Evolutionary conservation across 2,797 vertebrate species (phyloP).

Genomic region (Enoplosus armatus): DNA sequence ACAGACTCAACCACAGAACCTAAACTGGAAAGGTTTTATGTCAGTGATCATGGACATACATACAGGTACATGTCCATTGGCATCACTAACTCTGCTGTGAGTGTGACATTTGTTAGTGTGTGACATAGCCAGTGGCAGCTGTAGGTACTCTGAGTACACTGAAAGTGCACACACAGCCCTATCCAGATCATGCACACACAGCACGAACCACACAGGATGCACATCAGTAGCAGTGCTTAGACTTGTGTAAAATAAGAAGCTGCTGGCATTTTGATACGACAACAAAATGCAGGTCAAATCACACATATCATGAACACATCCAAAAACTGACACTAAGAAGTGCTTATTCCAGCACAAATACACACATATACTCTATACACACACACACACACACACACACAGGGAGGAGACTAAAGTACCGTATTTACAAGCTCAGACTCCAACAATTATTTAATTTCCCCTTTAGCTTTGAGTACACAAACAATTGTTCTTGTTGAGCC

Average conservation of each 20-base stretch:
- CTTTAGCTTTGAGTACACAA: constrained; percentile 51
- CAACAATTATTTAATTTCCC: constrained; percentile 42
- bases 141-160: neutral
- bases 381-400: neutral
- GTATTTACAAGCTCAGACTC: constrained; percentile 22
- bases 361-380: neutral
- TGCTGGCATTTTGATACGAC: constrained; percentile 13
- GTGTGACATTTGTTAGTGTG: neutral
- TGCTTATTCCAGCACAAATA: constrained; percentile 1
- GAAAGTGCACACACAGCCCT: constrained; percentile 11
- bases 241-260: constrained; percentile 44
- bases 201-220: neutral
- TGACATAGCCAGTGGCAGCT: neutral
- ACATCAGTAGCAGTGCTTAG: neutral
- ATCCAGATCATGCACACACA: neutral
- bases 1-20: constrained; percentile 4
- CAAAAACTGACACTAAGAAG: constrained; percentile 9
- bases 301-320: neutral
- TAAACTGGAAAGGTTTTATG: neutral
- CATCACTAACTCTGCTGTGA: neutral
- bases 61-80: neutral
- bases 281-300: constrained; percentile 22
- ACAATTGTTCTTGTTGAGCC: constrained; percentile 45
- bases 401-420: neutral
- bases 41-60: neutral